phyloP scores from a whole-genome alignment of 2,888 invertebrate genomes.

The Ennomos erosarius region DNA sequence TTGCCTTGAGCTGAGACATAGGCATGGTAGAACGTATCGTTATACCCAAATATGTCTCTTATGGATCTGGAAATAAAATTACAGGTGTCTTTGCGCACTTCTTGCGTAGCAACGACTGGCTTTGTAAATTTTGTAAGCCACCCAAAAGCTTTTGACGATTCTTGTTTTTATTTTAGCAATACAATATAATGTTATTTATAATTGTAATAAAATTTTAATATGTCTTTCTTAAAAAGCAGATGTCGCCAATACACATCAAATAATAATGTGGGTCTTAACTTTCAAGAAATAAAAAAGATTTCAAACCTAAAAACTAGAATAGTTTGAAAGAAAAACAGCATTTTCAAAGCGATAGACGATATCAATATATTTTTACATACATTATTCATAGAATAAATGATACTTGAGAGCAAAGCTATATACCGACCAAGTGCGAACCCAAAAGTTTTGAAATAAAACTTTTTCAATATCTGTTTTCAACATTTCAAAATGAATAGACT shows the following conservation, averaged over 20 bases:
- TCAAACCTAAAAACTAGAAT: slow-evolving; percentile 4
- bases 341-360: slow-evolving; percentile 1
- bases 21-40: slow-evolving; percentile 78
- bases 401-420: slow-evolving; percentile 14
- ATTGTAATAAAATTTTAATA: too few relatives aligned
- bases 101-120: too few relatives aligned
- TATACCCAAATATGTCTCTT: slow-evolving; percentile 78
- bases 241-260: too few relatives aligned
- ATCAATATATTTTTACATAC: slow-evolving; percentile 2
- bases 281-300: background rate
- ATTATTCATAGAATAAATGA: slow-evolving; percentile 19
- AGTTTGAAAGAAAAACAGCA: slow-evolving; percentile 1
- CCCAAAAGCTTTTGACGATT: too few relatives aligned
- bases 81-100: too few relatives aligned
- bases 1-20: slow-evolving; percentile 81
- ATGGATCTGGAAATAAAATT: slow-evolving; percentile 63
- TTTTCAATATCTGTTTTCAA: slow-evolving; percentile 29
- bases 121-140: too few relatives aligned
- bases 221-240: too few relatives aligned
- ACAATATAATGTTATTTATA: too few relatives aligned
- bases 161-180: too few relatives aligned
- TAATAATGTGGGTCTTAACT: too few relatives aligned
- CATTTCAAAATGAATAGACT: slow-evolving; percentile 23
- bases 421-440: slow-evolving; percentile 18
- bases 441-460: slow-evolving; percentile 30